Conservation (phyloP, 2,888 invertebrate genomes). For the Meiosimyza platycephala region DNA sequence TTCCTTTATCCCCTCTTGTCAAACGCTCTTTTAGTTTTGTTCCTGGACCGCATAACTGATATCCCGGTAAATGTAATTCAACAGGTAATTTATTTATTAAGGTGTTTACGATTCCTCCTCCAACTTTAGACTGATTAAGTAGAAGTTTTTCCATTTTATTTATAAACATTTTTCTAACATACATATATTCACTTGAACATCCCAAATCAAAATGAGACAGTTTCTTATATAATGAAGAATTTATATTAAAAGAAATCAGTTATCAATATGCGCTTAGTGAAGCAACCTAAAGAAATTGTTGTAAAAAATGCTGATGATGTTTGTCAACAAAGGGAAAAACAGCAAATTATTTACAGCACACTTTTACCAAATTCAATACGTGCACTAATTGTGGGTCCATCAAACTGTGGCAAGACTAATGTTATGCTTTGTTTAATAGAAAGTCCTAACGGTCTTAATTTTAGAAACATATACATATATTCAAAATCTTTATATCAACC, state of each 20-base stretch:
- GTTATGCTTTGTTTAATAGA: slow-evolving; percentile 53
- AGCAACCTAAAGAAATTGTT: no score
- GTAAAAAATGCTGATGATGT: no score
- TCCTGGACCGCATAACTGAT: no score
- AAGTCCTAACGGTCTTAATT: slow-evolving; percentile 27
- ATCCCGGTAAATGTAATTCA: not conserved
- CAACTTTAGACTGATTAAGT: slow-evolving; percentile 15
- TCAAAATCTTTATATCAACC: slow-evolving; percentile 51
- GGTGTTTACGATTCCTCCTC: slow-evolving; percentile 16
- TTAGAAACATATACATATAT: slow-evolving; percentile 57
- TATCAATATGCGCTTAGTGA: no score
- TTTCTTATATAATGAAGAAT: no score
- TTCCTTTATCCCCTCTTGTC: no score
- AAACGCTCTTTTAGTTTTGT: no score
- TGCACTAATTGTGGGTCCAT: slow-evolving; percentile 48
- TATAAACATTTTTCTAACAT: not conserved
- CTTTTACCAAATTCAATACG: no score
- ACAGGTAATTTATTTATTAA: not conserved
- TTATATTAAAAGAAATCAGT: no score
- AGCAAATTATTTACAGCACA: no score
- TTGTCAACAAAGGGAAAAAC: no score
- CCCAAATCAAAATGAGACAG: no score
- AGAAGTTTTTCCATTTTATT: not conserved
- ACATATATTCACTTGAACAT: not conserved
- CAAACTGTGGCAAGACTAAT: slow-evolving; percentile 60